phyloP scores from a whole-genome alignment of 1,140 invertebrate genomes.

The Dendroctonus ponderosae region DNA sequence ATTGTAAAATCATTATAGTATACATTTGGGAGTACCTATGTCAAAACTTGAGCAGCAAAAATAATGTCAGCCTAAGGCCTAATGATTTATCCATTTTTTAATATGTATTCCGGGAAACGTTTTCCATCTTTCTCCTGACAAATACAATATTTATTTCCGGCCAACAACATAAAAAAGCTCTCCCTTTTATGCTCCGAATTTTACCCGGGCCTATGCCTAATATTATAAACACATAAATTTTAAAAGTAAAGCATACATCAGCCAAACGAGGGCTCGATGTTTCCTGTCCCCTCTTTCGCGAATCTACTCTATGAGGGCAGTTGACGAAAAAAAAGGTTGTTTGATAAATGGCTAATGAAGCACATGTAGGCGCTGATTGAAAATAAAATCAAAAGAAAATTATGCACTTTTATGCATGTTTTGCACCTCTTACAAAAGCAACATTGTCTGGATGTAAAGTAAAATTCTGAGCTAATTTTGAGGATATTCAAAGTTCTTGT shows the following conservation, averaged over 20 bases:
- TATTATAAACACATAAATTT: slow-evolving; percentile 47
- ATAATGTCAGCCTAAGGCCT: slow-evolving; percentile 1
- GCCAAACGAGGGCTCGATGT: slow-evolving; percentile 41
- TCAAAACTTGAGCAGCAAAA: background rate
- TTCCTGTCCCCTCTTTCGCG: slow-evolving; percentile 24
- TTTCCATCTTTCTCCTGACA: slow-evolving; percentile 47
- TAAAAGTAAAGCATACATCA: slow-evolving; percentile 47
- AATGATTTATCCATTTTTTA: slow-evolving; percentile 34
- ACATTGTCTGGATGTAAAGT: no score
- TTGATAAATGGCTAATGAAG: no score
- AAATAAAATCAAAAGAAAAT: background rate
- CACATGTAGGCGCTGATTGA: no score
- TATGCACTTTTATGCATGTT: background rate
- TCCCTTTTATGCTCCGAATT: slow-evolving; percentile 28
- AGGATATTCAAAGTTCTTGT: no score
- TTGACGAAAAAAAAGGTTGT: background rate
- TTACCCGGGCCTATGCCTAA: slow-evolving; percentile 40
- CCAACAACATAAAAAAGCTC: slow-evolving; percentile 32
- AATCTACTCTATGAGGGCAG: slow-evolving; percentile 9
- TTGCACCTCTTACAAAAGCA: no score
- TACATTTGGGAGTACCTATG: no score
- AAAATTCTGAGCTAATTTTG: no score
- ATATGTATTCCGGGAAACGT: slow-evolving; percentile 29
- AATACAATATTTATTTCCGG: slow-evolving; percentile 43
- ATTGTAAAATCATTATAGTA: no score